Base-by-base conservation (phyloP, 2,888 invertebrate genomes). In the Andrena fulva region DNA sequence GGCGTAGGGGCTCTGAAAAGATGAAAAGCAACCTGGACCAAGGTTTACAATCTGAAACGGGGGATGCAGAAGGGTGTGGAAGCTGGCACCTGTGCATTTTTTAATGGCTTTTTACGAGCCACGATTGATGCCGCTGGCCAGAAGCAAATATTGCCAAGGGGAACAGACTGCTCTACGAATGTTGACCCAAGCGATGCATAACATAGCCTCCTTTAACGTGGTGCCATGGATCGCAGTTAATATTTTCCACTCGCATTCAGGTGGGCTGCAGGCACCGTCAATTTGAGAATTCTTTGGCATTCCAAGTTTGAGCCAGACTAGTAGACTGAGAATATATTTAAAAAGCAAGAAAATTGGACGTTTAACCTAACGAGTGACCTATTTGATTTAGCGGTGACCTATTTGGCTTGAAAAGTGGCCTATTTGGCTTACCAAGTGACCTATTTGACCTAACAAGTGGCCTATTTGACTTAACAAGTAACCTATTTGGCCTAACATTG, bases 21-120 rank as follows among this genome's bases (percentile, higher is more conserved):
- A 80, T 87, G 79, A 86, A 86, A 83, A 73, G 70, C 82, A 24
- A 31, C 64, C 24, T 8, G 8, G 56, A 83, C 72, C 33, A 10
- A 59, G 73, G 81, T 80, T 72, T 67, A 66, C 54, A 67, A 69
- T 48, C 35, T 64, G 74, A 72, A 77, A 70, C 31, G 52, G 60
- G 60, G 4, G 29, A 31, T 24, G 27, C 12, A 31, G 62, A 52
- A 63, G 67, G 73, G 52, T 67, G 73, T 54, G 64, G 82, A 79
- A 78, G 69, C 50, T 75, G 70, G 64, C 74, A 77, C 76, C 72
- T 83, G 66, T 77, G 80, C 79, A 85, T 88, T 87, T 88, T 88
- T 88, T 79, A 87, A 85, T 85, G 77, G 62, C 71, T 74, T 80
- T 84, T 84, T 79, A 82, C 74, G 64, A 71, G 62, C 54, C 69